Evolutionary conservation across 53 echinoderm and acorn worm genomes (phyloP).

Genomic region (Mesocentrotus franciscanus): DNA sequence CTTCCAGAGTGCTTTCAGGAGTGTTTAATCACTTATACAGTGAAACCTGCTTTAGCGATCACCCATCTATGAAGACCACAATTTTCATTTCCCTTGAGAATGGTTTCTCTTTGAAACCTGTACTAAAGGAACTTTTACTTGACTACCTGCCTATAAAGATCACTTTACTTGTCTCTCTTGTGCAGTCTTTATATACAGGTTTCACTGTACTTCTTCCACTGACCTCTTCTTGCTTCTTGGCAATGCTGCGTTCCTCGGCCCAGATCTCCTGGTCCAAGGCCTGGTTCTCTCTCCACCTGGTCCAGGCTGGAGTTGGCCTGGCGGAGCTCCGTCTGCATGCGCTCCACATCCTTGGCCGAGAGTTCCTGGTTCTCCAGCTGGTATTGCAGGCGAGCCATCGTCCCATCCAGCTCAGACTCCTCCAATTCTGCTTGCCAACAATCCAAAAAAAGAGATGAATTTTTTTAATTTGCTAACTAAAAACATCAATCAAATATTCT

Average conservation of each 20-base stretch:
- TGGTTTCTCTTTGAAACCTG: no score
- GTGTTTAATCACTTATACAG: no score
- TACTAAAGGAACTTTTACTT: no score
- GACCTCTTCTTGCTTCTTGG: constrained; percentile 91
- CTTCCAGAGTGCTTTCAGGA: no score
- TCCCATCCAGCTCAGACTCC: constrained; percentile 66
- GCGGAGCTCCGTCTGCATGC: constrained; percentile 87
- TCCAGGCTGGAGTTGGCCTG: constrained; percentile 83
- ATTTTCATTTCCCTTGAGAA: no score
- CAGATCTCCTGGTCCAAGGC: constrained; percentile 89
- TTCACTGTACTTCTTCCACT: not conserved
- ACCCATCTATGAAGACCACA: no score
- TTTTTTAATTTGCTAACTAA: not conserved
- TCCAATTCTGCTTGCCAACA: constrained; percentile 73
- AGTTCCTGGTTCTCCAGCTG: constrained; percentile 88
- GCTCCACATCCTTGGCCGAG: constrained; percentile 88
- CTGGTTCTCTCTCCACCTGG: constrained; percentile 84
- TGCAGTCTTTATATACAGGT: not conserved
- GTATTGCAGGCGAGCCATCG: constrained; percentile 74
- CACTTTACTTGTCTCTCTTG: no score
- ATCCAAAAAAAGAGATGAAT: not conserved
- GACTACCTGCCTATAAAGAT: no score
- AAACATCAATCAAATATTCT: not conserved
- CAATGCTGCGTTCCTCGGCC: constrained; percentile 91
- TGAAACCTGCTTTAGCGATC: no score